These are phyloP conservation scores for Aptenodytes forsteri DNA, from an alignment of 2,113 vertebrate species.

Conservation along the genomic window DNA sequence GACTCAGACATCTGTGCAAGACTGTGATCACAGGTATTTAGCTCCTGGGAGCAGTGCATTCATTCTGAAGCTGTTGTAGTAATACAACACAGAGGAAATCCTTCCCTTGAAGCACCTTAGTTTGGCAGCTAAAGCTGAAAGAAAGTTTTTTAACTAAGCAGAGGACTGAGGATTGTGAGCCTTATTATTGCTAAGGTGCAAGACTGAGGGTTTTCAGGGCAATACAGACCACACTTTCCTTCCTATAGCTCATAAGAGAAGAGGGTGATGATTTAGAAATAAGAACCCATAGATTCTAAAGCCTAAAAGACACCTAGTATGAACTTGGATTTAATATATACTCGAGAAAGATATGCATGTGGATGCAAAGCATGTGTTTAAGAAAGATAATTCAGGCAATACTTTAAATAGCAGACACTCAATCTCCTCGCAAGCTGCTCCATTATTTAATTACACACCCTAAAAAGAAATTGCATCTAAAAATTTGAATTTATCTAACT, in stretches of 20 bases:
- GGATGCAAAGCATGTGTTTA: neutral
- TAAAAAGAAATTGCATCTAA: neutral
- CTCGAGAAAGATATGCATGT: neutral
- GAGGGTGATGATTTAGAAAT: neutral
- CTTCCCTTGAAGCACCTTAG: neutral
- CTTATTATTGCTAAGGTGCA: neutral
- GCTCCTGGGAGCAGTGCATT: neutral
- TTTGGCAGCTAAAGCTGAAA: neutral
- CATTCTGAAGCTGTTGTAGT: neutral
- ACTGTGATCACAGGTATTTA: neutral
- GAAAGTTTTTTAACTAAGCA: neutral
- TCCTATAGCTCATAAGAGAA: neutral
- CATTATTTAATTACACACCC: neutral
- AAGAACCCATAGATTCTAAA: neutral
- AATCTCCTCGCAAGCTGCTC: neutral
- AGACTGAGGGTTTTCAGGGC: neutral
- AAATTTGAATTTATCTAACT: neutral
- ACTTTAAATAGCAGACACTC: neutral
- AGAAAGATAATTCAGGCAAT: neutral
- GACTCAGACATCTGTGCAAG: neutral
- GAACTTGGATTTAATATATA: neutral
- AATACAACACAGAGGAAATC: neutral
- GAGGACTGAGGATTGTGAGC: neutral
- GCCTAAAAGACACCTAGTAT: neutral
- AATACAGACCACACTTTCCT: neutral